These are phyloP conservation scores for Empis livida DNA, from an alignment of 2,888 invertebrate species.

Conservation along the genomic window DNA sequence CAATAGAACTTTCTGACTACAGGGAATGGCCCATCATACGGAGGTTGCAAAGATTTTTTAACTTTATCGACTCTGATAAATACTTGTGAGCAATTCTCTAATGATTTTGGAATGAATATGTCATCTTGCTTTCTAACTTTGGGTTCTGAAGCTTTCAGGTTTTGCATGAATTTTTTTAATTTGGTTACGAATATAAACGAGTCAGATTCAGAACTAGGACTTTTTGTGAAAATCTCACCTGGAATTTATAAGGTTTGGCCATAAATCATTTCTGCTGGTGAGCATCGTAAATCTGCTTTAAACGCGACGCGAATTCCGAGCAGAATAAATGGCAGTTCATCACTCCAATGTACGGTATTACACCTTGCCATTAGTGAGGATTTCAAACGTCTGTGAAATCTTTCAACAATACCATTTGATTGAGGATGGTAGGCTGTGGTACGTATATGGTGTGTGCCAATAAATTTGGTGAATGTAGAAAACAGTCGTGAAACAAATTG, in stretches of 20 bases:
- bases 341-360: not conserved
- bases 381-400: not conserved
- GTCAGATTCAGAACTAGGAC: too few species aligned
- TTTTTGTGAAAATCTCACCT: not conserved
- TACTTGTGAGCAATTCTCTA: not conserved
- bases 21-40: constrained; percentile 4
- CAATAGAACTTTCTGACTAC: constrained; percentile 3
- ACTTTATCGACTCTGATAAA: constrained; percentile 3
- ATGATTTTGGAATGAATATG: too few species aligned
- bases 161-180: too few species aligned
- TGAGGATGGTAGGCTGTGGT: not conserved
- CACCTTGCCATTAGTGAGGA: not conserved
- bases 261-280: not conserved
- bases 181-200: too few species aligned
- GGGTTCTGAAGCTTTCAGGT: too few species aligned
- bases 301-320: not conserved
- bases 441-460: too few species aligned
- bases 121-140: too few species aligned
- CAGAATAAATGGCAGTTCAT: too few species aligned
- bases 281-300: not conserved
- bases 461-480: not conserved
- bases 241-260: not conserved
- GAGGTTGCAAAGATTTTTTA: not conserved
- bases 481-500: constrained; percentile 5
- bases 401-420: not conserved